Percentiles rank a stretch among this genome's conserved stretches.
phyloP scores from a whole-genome alignment of 2,113 vertebrate genomes.

The Sardina pilchardus region DNA sequence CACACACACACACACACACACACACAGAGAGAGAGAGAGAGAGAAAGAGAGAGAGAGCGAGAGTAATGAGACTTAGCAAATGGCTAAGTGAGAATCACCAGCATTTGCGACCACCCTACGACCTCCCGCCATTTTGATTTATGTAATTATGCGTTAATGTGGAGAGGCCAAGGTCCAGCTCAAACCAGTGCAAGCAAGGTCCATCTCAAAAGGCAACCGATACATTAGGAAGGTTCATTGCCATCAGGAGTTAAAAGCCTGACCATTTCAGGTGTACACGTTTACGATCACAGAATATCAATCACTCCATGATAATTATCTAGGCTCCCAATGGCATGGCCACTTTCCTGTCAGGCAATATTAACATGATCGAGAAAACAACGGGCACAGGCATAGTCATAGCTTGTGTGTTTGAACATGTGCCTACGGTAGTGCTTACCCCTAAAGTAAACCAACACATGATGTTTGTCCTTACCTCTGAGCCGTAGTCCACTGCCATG shows the following conservation, averaged over 20 bases:
- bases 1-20: too few relatives aligned
- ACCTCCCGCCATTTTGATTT: not conserved
- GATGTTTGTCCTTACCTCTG: constrained; percentile 69
- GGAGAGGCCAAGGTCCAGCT: not conserved
- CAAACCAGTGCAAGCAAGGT: not conserved
- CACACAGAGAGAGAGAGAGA: too few relatives aligned
- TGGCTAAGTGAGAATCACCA: not conserved
- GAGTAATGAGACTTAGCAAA: not conserved
- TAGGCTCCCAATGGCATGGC: not conserved
- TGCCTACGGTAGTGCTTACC: constrained; percentile 76
- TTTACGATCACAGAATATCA: not conserved
- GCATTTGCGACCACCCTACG: not conserved
- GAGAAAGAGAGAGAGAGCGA: too few relatives aligned
- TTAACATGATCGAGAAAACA: not conserved
- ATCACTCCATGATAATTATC: not conserved
- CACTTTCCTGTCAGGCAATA: not conserved
- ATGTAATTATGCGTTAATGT: not conserved
- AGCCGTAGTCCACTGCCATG: constrained; percentile 85
- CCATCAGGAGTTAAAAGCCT: not conserved
- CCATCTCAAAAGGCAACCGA: not conserved
- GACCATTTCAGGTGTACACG: not conserved
- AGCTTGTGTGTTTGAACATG: not conserved
- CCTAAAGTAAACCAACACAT: not conserved
- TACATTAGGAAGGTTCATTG: not conserved
- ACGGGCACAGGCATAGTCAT: not conserved